Evolutionary conservation across 2,888 invertebrate species (phyloP).

Genomic region (Periphyllus acericola): DNA sequence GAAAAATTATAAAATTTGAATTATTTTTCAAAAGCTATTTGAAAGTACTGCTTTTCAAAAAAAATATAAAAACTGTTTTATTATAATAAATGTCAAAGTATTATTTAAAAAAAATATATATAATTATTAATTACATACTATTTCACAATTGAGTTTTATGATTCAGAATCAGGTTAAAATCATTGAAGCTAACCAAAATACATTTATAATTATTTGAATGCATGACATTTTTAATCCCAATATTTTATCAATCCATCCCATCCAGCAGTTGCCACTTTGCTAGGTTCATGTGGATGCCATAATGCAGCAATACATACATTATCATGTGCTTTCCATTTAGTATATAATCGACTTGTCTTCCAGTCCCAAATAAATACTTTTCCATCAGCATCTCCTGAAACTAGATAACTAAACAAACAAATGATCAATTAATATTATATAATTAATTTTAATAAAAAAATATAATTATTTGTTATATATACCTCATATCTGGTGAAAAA

Average conservation of each 20-base stretch:
- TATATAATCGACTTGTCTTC: slow-evolving; percentile 98
- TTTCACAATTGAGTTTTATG: slow-evolving; percentile 1
- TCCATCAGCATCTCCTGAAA: slow-evolving; percentile 98
- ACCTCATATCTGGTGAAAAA: slow-evolving; percentile 99
- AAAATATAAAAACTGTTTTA: not conserved
- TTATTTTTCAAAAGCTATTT: not conserved
- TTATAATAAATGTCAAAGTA: slow-evolving; percentile 19
- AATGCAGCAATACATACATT: slow-evolving; percentile 93
- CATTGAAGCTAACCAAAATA: not conserved
- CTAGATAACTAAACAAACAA: slow-evolving; percentile 83
- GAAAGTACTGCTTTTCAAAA: too few relatives aligned
- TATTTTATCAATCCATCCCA: slow-evolving; percentile 99
- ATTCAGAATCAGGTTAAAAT: not conserved
- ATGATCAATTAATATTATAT: slow-evolving; percentile 60
- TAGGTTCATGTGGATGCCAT: slow-evolving; percentile 99
- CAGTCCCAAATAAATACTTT: slow-evolving; percentile 99
- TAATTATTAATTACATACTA: not conserved
- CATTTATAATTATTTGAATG: not conserved
- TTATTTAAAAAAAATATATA: not conserved
- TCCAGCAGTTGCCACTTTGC: slow-evolving; percentile 95
- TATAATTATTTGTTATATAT: slow-evolving; percentile 47
- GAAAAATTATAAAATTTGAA: not conserved
- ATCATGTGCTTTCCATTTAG: slow-evolving; percentile 99
- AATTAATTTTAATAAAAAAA: slow-evolving; percentile 1
- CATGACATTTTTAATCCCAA: slow-evolving; percentile 82